Base-by-base conservation (phyloP, 2,113 vertebrate species). In the Shinisaurus crocodilurus region DNA sequence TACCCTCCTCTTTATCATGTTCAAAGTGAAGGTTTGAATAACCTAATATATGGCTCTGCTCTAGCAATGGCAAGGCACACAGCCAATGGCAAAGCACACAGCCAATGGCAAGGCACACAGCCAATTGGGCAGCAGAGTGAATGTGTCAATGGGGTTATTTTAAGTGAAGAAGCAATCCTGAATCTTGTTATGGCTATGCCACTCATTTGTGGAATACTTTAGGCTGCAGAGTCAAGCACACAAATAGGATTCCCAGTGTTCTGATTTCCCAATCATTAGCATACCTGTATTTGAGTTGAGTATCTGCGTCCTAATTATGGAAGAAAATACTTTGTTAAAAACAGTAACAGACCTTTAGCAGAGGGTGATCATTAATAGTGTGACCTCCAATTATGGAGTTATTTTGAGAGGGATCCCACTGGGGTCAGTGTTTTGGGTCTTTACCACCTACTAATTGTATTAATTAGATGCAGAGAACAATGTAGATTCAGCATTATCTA, bases 391-490 rank as follows among this genome's bases (percentile, higher is more conserved):
- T 88, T 74, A 90, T 88, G 70, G 1, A 87, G 13, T 37, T 9
- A 85, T 86, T 82, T 83, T 70, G 89, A 96, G 76, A 82, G 34
- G 67, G 92, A 1, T 85, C 18, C 5, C 88, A 75, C 63, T 63
- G 67, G 65, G 81, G 82, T 83, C 74, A 87, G 32, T 3, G 45
- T 57, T 72, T 67, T 57, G 13, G 92, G 60, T 63, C 0, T 50
- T 85, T 90, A 60, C 20, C 94, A 90, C 67, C 20, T 94, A 89
- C 67, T 92, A 40, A 89, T 89, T 94, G 88, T 80, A 43, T 85
- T 90, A 86, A 72, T 88, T 75, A 92, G 70, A 2, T 94, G 40
- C 89, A 93, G 79, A 85, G 93, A 93, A 92, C 93, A 90, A 92
- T 90, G 84, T 89, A 89, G 94, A 96, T 91, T 95, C 92, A 69